These are phyloP conservation scores for Bactericera cockerelli DNA, from an alignment of 1,140 invertebrate genomes.

Conservation along the genomic window DNA sequence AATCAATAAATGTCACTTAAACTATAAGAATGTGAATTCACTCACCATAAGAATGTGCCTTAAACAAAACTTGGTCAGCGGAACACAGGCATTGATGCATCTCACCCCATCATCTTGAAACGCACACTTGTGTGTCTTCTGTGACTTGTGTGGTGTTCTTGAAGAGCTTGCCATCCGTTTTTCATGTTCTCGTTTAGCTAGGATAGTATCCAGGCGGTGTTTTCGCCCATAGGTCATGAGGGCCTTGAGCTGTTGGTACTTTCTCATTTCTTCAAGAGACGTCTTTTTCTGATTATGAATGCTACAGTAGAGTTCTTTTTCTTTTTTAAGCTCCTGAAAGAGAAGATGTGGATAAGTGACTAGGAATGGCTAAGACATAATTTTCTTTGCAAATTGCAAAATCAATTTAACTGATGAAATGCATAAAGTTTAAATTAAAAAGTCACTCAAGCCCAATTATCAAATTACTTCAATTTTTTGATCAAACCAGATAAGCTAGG, in stretches of 20 bases:
- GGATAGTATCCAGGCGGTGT: not conserved
- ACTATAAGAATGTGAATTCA: not conserved
- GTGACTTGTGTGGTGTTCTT: not conserved
- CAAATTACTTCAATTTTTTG: no score
- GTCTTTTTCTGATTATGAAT: not conserved
- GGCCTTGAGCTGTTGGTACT: not conserved
- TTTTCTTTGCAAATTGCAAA: no score
- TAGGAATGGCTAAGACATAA: no score
- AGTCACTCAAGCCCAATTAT: no score
- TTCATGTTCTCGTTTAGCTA: conserved; percentile 2
- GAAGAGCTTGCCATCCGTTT: not conserved
- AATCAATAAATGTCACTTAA: no score
- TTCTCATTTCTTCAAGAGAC: not conserved
- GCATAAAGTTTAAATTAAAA: no score
- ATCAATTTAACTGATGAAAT: no score
- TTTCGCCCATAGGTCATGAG: not conserved
- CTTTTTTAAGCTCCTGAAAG: not conserved
- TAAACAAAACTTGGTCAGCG: conserved; percentile 4
- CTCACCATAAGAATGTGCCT: not conserved
- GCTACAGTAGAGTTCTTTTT: conserved; percentile 6
- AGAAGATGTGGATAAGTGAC: no score
- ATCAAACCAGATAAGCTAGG: no score
- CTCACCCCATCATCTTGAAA: not conserved
- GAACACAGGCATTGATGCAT: not conserved
- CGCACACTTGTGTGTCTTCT: not conserved